Percentiles rank a stretch among this genome's conserved stretches.
Conservation (phyloP, 1,140 invertebrate genomes). For the Araneus ventricosus region DNA sequence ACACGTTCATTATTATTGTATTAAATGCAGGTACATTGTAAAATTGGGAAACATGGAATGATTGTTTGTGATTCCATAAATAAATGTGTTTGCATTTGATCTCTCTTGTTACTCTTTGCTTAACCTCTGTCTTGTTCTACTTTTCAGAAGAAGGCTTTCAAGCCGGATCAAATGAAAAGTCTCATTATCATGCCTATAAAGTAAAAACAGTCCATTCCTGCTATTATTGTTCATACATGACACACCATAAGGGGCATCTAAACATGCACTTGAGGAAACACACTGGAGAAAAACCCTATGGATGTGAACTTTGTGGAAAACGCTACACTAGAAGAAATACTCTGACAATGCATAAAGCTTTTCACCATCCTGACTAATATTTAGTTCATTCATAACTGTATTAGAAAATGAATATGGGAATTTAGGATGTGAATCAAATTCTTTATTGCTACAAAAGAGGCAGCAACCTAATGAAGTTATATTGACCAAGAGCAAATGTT, state of each 20-base stretch:
- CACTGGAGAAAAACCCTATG: slow-evolving; percentile 81
- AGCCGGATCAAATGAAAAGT: not conserved
- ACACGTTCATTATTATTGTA: too few relatives aligned
- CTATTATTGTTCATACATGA: slow-evolving; percentile 63
- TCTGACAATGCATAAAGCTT: not conserved
- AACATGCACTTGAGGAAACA: slow-evolving; percentile 51
- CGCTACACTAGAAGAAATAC: not conserved
- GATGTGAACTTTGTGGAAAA: slow-evolving; percentile 85
- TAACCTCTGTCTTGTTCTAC: not conserved
- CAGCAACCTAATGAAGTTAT: not conserved
- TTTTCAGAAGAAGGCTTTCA: not conserved
- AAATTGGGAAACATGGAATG: too few relatives aligned
- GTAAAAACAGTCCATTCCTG: not conserved
- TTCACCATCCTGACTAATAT: not conserved
- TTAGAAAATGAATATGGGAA: not conserved
- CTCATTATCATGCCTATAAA: not conserved
- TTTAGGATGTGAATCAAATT: not conserved
- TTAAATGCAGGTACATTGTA: too few relatives aligned
- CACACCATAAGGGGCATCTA: slow-evolving; percentile 78
- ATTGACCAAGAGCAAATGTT: too few relatives aligned
- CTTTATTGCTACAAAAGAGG: not conserved
- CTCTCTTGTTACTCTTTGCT: too few relatives aligned
- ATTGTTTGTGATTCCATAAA: too few relatives aligned
- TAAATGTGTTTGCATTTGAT: too few relatives aligned
- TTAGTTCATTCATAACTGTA: not conserved